Evolutionary conservation across 2,888 invertebrate genomes (phyloP).

Genomic region (Automeris io): DNA sequence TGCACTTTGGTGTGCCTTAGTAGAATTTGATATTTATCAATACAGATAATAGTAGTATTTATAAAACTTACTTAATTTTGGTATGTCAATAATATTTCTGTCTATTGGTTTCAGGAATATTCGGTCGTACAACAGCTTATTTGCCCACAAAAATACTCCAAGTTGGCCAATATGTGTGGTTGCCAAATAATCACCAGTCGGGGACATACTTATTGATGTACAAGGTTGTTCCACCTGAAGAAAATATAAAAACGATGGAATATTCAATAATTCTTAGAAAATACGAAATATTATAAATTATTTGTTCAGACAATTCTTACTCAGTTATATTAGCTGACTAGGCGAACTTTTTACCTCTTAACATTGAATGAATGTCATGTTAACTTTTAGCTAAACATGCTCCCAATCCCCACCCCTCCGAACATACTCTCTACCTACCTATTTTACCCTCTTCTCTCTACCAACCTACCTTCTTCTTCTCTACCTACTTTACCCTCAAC

Average conservation of each 20-base stretch:
- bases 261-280: neutral
- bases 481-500: too few species aligned
- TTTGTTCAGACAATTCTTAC: too few species aligned
- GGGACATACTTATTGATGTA: conserved; percentile 91
- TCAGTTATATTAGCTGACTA: too few species aligned
- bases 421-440: too few species aligned
- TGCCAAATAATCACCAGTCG: conserved; percentile 92
- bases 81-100: conserved; percentile 49
- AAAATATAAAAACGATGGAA: neutral
- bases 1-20: neutral
- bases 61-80: conserved; percentile 51
- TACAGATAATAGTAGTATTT: neutral
- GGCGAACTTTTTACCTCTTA: too few species aligned
- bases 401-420: too few species aligned
- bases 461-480: too few species aligned
- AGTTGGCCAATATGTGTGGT: conserved; percentile 92
- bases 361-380: too few species aligned
- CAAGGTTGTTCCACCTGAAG: conserved; percentile 85
- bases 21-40: neutral
- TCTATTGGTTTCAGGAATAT: conserved; percentile 86
- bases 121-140: conserved; percentile 88
- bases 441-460: too few species aligned
- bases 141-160: conserved; percentile 96
- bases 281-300: neutral
- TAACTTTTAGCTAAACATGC: too few species aligned